These are phyloP conservation scores for Equus przewalskii DNA, from an alignment of 2,113 vertebrate species.

Conservation along the genomic window DNA sequence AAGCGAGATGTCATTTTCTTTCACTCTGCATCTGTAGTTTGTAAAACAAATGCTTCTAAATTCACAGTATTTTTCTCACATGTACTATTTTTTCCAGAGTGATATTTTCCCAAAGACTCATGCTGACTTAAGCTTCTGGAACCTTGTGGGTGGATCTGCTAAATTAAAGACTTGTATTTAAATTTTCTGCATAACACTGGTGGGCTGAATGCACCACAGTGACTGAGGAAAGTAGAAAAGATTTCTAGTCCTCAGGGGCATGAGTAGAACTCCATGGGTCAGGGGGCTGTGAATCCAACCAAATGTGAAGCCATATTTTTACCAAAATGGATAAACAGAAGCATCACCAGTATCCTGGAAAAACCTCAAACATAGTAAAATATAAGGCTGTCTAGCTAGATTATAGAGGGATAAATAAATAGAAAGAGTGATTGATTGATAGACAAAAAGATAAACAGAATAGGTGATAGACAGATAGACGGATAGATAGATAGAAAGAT, in stretches of 20 bases:
- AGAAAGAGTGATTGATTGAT: not conserved
- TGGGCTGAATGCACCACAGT: slow-evolving; percentile 55
- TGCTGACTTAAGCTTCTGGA: slow-evolving; percentile 86
- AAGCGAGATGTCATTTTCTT: slow-evolving; percentile 85
- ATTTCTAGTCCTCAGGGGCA: slow-evolving; percentile 18
- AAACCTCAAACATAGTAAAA: not conserved
- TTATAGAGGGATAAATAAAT: not conserved
- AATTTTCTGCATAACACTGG: slow-evolving; percentile 82
- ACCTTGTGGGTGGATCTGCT: slow-evolving; percentile 85
- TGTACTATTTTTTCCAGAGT: slow-evolving; percentile 86
- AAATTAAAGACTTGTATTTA: slow-evolving; percentile 86
- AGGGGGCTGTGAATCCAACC: not conserved
- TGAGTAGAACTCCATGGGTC: not conserved
- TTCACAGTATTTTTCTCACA: slow-evolving; percentile 87
- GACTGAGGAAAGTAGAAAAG: slow-evolving; percentile 45
- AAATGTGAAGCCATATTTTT: not conserved
- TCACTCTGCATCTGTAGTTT: slow-evolving; percentile 85
- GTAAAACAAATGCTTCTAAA: slow-evolving; percentile 87
- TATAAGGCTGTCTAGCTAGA: not conserved
- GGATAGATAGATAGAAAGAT: not conserved
- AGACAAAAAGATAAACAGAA: not conserved
- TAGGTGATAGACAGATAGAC: not conserved
- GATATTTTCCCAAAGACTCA: slow-evolving; percentile 85
- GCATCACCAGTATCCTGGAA: not conserved
- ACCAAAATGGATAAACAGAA: not conserved